A percentile compares a stretch with the other conserved stretches of the same genome.
phyloP scores from a whole-genome alignment of 2,888 invertebrate genomes.

The Synergus gifuensis region DNA sequence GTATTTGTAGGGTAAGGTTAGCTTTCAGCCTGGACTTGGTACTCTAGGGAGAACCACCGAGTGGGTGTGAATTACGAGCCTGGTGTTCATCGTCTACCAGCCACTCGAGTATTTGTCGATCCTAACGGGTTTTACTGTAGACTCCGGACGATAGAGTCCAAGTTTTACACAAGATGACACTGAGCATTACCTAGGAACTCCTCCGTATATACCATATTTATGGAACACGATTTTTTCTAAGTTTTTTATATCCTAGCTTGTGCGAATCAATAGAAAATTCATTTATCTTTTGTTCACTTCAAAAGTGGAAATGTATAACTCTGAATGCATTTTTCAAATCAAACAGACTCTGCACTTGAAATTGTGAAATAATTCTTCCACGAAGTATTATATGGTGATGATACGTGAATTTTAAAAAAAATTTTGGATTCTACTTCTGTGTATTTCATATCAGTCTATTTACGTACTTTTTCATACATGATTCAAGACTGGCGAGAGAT shows the following conservation, averaged over 20 bases:
- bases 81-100: slow-evolving; percentile 45
- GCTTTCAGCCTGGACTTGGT: slow-evolving; percentile 6
- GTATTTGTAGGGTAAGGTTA: not conserved
- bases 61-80: slow-evolving; percentile 47
- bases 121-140: slow-evolving; percentile 7
- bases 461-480: no score
- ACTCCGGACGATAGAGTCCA: slow-evolving; percentile 1
- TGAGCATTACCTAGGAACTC: not conserved
- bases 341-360: no score
- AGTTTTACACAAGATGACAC: slow-evolving; percentile 12
- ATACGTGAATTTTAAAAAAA: no score
- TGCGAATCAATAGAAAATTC: not conserved
- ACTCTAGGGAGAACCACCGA: slow-evolving; percentile 9
- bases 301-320: not conserved
- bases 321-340: no score
- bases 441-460: no score
- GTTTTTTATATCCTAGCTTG: not conserved
- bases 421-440: no score
- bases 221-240: not conserved
- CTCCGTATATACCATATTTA: not conserved
- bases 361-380: no score
- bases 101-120: slow-evolving; percentile 45
- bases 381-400: no score
- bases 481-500: no score
- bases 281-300: not conserved